phyloP scores from a whole-genome alignment of 1,140 invertebrate species.

The Drosophila virilis region DNA sequence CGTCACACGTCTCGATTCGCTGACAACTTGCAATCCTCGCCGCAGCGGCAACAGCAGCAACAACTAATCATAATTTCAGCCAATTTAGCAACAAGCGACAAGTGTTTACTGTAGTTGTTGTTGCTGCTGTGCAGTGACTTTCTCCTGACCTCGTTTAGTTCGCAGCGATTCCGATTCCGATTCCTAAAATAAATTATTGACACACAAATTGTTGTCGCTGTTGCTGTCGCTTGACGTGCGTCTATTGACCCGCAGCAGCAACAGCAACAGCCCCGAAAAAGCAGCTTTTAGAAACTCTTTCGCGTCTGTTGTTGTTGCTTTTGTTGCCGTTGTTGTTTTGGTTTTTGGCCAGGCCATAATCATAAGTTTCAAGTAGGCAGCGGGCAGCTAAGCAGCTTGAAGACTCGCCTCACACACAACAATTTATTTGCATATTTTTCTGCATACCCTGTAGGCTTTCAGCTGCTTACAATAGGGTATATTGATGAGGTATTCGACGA shows the following conservation, averaged over 20 bases:
- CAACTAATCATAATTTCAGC: conserved; percentile 72
- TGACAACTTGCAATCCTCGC: conserved; percentile 67
- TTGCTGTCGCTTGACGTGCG: conserved; percentile 33
- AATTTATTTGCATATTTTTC: conserved; percentile 67
- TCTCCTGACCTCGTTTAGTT: conserved; percentile 78
- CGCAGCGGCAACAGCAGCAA: conserved; percentile 29
- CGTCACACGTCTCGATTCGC: conserved; percentile 78
- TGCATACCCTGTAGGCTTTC: neutral
- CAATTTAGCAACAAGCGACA: conserved; percentile 70
- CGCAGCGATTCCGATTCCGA: conserved; percentile 59
- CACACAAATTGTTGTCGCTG: conserved; percentile 58
- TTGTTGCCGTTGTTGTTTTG: conserved; percentile 12
- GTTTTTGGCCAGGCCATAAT: conserved; percentile 60
- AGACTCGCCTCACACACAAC: conserved; percentile 19
- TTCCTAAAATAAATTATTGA: conserved; percentile 78
- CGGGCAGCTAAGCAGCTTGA: conserved; percentile 18
- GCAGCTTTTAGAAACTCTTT: conserved; percentile 47
- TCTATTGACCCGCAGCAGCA: conserved; percentile 64
- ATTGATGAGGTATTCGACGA: too few species aligned
- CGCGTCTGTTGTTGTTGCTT: conserved; percentile 22
- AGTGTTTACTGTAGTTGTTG: conserved; percentile 49
- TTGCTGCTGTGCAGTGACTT: conserved; percentile 59
- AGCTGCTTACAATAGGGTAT: neutral
- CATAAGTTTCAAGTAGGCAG: conserved; percentile 54
- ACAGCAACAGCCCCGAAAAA: conserved; percentile 22